Evolutionary conservation across 2,888 invertebrate genomes (phyloP), one percentile per base, ranked within the genome.

Genomic region (Galerucella calmariensis): DNA sequence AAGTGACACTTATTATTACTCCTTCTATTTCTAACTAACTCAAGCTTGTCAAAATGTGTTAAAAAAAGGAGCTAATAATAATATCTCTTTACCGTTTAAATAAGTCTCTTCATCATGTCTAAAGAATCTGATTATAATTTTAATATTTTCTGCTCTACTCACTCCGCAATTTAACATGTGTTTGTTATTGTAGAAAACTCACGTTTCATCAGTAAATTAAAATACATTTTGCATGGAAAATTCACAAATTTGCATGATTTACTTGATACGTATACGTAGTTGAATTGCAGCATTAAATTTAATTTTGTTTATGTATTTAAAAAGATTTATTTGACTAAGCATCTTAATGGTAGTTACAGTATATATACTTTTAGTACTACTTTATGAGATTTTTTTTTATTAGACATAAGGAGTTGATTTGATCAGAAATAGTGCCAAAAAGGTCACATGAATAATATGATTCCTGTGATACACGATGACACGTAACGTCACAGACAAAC

Each of bases 221-320:
- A 56, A n/a, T 35, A 35, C 35, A 56, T 9, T 16, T 20, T 56
- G 56, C 56, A 56, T 56, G 56, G 16, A 56, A 56, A 20, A 56
- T 56, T 56, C 56, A 16, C 20, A 20, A 16, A 1, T n/a, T 20
- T 20, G 56, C 56, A 56, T 16, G 56, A 20, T 56, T 53, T 56
- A 56, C 20, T 20, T 20, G 10, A 16, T 20, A 20, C 8, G 16
- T n/a, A 56, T 56, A 16, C 16, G 56, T 8, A 16, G 20, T 56
- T 20, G 56, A 56, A 56, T 10, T 56, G 56, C 56, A 56, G 8
- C 20, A 56, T 16, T 56, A 56, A 20, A 56, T 20, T 51, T 51
- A 48, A 48, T 48, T 53, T n/a, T 53, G 14, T 53, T 53, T 53
- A 53, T 8, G n/a, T 53, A 53, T n/a, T 53, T 53, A 53, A 53